These are phyloP conservation scores for Rallus crepitans DNA, from an alignment of 2,797 vertebrate species.

Conservation along the genomic window DNA sequence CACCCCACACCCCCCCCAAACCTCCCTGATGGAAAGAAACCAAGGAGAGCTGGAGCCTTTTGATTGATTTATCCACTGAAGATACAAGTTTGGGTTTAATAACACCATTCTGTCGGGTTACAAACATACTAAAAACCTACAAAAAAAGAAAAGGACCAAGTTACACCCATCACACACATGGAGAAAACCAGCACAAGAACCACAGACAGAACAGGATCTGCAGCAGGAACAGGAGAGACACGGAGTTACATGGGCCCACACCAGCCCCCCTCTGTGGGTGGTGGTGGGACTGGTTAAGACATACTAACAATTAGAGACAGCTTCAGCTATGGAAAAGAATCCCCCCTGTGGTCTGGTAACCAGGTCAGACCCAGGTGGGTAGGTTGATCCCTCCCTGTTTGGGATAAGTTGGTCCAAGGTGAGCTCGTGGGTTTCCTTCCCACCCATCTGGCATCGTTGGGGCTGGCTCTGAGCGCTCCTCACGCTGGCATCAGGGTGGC, in stretches of 20 bases:
- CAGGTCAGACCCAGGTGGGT: not conserved
- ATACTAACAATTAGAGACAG: conserved; percentile 55
- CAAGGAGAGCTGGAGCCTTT: conserved; percentile 21
- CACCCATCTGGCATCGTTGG: not conserved
- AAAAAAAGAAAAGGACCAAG: conserved; percentile 58
- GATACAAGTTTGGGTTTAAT: conserved; percentile 76
- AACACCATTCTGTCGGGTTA: conserved; percentile 67
- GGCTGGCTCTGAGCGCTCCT: not conserved
- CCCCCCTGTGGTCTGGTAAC: not conserved
- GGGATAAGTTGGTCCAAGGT: not conserved
- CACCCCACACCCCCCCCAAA: not conserved
- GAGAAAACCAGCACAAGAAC: conserved; percentile 62
- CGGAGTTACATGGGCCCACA: not conserved
- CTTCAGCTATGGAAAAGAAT: conserved; percentile 40
- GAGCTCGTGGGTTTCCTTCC: not conserved
- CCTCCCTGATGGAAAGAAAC: not conserved
- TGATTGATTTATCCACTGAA: conserved; percentile 67
- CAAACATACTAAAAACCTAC: conserved; percentile 77
- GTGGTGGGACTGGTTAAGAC: conserved; percentile 32
- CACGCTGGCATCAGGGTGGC: rapidly evolving
- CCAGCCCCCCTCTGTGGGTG: not conserved
- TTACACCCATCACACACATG: conserved; percentile 52
- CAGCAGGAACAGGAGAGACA: conserved; percentile 52
- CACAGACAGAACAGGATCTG: conserved; percentile 45
- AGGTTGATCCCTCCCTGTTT: not conserved